phyloP scores from a whole-genome alignment of 2,113 vertebrate genomes.

The Petaurus breviceps region DNA sequence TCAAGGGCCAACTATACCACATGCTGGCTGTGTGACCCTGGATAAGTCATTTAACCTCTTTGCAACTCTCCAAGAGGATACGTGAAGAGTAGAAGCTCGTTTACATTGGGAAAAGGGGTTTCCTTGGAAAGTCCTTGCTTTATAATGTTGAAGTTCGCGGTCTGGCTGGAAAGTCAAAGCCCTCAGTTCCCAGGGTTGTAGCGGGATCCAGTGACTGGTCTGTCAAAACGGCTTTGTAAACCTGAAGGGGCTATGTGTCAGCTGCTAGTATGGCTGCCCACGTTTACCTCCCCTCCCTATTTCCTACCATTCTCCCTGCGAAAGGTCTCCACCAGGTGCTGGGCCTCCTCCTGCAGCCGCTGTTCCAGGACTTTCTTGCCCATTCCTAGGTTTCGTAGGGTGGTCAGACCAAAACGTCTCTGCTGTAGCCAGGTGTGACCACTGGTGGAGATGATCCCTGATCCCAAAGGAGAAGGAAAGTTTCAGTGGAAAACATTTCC shows the following conservation, averaged over 20 bases:
- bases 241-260: neutral
- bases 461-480: neutral
- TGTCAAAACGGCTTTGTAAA: neutral
- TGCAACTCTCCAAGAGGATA: neutral
- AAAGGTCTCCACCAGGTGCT: conserved; percentile 65
- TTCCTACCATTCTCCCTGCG: conserved; percentile 65
- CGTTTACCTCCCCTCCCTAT: neutral
- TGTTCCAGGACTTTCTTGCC: conserved; percentile 75
- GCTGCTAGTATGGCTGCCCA: neutral
- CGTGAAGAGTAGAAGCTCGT: neutral
- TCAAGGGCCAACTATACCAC: no score
- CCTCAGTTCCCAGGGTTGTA: neutral
- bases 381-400: conserved; percentile 74
- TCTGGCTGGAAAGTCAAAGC: neutral
- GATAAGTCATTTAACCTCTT: neutral
- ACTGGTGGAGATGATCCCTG: conserved; percentile 80
- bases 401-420: conserved; percentile 73
- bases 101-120: neutral
- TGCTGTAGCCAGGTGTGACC: conserved; percentile 77
- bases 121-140: neutral
- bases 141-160: neutral
- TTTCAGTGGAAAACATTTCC: neutral
- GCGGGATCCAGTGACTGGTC: neutral
- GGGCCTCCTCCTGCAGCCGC: conserved; percentile 71
- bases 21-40: neutral